Conservation (phyloP, 2,113 vertebrate genomes). For the Ranitomeya variabilis region DNA sequence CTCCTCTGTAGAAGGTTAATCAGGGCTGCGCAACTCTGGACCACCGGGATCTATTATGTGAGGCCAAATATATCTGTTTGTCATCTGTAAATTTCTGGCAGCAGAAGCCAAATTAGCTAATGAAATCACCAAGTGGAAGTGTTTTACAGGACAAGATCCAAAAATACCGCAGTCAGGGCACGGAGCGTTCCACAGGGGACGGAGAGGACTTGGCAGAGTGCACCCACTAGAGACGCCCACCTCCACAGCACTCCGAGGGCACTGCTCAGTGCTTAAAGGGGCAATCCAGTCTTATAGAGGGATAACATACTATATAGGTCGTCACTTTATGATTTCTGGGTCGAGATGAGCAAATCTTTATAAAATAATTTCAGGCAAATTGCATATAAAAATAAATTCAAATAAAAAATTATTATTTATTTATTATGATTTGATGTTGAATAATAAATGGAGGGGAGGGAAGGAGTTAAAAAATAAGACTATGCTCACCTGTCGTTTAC, state of each 20-base stretch:
- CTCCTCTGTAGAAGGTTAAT: not conserved
- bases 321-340: too few species aligned
- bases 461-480: too few species aligned
- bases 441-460: too few species aligned
- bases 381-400: too few species aligned
- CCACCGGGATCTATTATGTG: not conserved
- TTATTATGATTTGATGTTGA: too few species aligned
- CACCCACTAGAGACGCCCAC: not conserved
- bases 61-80: conserved; percentile 9
- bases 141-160: conserved; percentile 11
- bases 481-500: too few species aligned
- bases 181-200: not conserved
- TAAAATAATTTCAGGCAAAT: too few species aligned
- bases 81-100: conserved; percentile 21
- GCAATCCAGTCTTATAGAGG: too few species aligned
- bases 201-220: not conserved
- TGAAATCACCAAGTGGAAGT: conserved; percentile 28
- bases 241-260: not conserved
- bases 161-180: not conserved
- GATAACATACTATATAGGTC: too few species aligned
- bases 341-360: too few species aligned
- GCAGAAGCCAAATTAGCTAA: conserved; percentile 25
- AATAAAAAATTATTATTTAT: too few species aligned
- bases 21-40: not conserved
- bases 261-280: too few species aligned